Conservation (phyloP, 2,888 invertebrate genomes). For the Danaus chrysippus region DNA sequence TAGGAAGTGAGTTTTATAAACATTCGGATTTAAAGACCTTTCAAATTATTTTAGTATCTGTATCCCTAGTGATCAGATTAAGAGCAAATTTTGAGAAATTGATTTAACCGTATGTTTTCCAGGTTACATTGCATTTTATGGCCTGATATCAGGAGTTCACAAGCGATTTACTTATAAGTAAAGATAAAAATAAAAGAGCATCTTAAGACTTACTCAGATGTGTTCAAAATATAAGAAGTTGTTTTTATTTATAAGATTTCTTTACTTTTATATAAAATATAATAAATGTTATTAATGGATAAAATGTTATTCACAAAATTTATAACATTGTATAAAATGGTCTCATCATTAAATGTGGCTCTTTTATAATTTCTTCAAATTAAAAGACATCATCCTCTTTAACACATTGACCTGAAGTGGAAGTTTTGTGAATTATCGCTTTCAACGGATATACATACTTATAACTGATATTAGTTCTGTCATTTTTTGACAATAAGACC, state of each 20-base stretch:
- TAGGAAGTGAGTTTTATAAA: too few species aligned
- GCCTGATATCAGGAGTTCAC: conserved; percentile 32
- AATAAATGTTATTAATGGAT: too few species aligned
- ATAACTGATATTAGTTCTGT: too few species aligned
- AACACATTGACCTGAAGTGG: too few species aligned
- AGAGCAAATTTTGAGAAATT: conserved; percentile 23
- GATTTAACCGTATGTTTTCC: conserved; percentile 20
- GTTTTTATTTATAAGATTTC: conserved; percentile 10
- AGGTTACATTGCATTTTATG: conserved; percentile 29
- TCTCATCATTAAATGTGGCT: not conserved
- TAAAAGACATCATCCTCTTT: too few species aligned
- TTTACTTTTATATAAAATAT: not conserved
- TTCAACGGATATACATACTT: too few species aligned
- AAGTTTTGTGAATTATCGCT: too few species aligned
- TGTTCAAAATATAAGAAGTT: conserved; percentile 18
- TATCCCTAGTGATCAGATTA: conserved; percentile 11
- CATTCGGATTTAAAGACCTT: conserved; percentile 3
- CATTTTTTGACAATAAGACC: too few species aligned
- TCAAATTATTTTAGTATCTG: conserved; percentile 7
- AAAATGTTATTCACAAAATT: not conserved
- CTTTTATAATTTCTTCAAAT: too few species aligned
- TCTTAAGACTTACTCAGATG: conserved; percentile 27
- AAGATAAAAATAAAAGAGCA: too few species aligned
- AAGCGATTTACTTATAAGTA: conserved; percentile 35
- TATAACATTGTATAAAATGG: not conserved